phyloP scores from a whole-genome alignment of 2,797 vertebrate genomes.

The Poecilia gillii region DNA sequence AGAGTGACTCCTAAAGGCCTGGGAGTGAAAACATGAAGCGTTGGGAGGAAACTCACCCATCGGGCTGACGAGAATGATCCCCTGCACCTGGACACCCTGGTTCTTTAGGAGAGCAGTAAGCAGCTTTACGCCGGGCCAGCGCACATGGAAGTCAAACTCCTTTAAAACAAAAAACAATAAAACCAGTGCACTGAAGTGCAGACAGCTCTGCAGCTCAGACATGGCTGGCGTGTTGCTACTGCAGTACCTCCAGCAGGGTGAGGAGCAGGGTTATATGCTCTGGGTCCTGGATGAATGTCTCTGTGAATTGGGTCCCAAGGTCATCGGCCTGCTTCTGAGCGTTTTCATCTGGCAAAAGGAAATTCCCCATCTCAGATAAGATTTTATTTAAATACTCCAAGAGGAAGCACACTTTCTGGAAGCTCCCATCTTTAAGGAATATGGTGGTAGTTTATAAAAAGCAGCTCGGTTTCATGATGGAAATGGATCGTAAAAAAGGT shows the following conservation, averaged over 20 bases:
- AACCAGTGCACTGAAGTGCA: neutral
- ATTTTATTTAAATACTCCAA: neutral
- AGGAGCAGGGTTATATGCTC: slow-evolving; percentile 94
- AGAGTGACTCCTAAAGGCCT: neutral
- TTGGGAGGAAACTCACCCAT: slow-evolving; percentile 87
- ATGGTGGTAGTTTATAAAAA: too few species aligned
- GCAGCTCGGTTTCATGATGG: too few species aligned
- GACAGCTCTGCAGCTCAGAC: neutral
- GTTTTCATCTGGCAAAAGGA: slow-evolving; percentile 86
- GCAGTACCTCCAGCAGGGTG: slow-evolving; percentile 90
- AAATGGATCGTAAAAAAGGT: too few species aligned
- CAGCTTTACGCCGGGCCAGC: slow-evolving; percentile 95
- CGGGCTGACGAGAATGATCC: slow-evolving; percentile 94
- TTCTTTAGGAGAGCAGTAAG: slow-evolving; percentile 93
- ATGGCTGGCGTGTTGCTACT: neutral
- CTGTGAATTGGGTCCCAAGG: slow-evolving; percentile 92
- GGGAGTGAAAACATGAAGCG: neutral
- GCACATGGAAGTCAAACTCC: slow-evolving; percentile 99
- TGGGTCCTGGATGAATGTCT: slow-evolving; percentile 91
- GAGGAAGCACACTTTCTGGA: neutral
- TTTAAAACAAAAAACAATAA: slow-evolving; percentile 49
- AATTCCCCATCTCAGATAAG: neutral
- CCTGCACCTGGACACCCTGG: slow-evolving; percentile 91
- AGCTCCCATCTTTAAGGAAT: too few species aligned
- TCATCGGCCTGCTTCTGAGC: slow-evolving; percentile 90